phyloP scores from a whole-genome alignment of 2,888 invertebrate species.

The Epistrophella euchroma region DNA sequence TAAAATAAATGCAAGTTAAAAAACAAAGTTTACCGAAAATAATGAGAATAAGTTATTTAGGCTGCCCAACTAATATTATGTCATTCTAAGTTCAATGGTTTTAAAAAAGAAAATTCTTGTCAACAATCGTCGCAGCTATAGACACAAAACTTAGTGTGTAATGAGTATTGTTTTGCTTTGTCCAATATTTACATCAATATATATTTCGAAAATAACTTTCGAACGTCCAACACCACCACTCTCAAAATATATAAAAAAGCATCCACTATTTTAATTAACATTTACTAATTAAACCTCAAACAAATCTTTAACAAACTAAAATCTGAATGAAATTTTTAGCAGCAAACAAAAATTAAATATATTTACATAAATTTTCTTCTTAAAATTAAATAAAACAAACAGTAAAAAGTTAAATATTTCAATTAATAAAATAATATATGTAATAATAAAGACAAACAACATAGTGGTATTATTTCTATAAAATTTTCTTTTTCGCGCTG shows the following conservation, averaged over 20 bases:
- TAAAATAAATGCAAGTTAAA: too few relatives aligned
- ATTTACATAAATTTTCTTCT: slow-evolving; percentile 70
- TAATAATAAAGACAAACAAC: slow-evolving; percentile 15
- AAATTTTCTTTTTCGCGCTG: slow-evolving; percentile 67
- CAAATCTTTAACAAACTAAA: slow-evolving; percentile 21
- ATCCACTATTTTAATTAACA: slow-evolving; percentile 66
- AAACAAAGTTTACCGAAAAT: too few relatives aligned
- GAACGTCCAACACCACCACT: slow-evolving; percentile 72
- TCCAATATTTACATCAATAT: slow-evolving; percentile 51
- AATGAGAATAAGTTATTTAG: too few relatives aligned
- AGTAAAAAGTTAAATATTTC: slow-evolving; percentile 25
- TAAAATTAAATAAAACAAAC: slow-evolving; percentile 34
- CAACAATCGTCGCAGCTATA: too few relatives aligned
- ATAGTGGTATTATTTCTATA: slow-evolving; percentile 36
- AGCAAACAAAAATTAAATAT: slow-evolving; percentile 48
- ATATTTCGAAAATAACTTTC: slow-evolving; percentile 62
- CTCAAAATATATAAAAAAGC: slow-evolving; percentile 39
- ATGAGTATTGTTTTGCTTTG: slow-evolving; percentile 34
- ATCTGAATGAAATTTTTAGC: slow-evolving; percentile 47
- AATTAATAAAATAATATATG: slow-evolving; percentile 6
- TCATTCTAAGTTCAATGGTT: too few relatives aligned
- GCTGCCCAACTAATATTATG: too few relatives aligned
- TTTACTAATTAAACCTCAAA: slow-evolving; percentile 63
- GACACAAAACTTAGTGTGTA: neutral
- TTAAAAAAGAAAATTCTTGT: too few relatives aligned